Percentiles rank a stretch among this genome's conserved stretches.
Conservation (phyloP, 2,113 vertebrate genomes). For the Eidolon helvum region DNA sequence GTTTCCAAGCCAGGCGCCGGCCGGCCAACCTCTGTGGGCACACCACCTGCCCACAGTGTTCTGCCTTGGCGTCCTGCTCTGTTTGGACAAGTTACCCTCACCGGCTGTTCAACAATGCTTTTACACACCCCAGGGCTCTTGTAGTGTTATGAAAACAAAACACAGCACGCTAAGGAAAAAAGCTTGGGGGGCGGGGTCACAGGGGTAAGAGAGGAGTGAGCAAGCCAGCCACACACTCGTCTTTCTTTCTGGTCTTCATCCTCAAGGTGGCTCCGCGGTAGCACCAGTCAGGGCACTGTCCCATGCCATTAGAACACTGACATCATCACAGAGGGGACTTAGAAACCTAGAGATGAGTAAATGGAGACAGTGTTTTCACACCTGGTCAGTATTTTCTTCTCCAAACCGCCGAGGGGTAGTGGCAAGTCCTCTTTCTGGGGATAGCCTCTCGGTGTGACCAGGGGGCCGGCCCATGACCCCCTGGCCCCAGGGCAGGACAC, state of each 20-base stretch:
- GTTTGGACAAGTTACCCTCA: conserved; percentile 74
- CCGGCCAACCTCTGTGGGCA: conserved; percentile 52
- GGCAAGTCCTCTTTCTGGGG: background rate
- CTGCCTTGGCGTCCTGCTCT: conserved; percentile 61
- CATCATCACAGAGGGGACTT: background rate
- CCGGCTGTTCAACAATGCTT: conserved; percentile 59
- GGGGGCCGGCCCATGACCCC: no score
- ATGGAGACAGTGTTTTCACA: background rate
- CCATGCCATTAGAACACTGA: background rate
- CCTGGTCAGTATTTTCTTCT: background rate
- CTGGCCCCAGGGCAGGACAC: background rate
- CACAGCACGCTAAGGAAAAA: conserved; percentile 37
- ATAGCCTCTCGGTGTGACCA: background rate
- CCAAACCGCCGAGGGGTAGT: no score
- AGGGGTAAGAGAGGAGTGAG: background rate
- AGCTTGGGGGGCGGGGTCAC: no score
- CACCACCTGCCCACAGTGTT: conserved; percentile 66
- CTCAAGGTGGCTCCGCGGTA: background rate
- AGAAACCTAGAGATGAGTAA: background rate
- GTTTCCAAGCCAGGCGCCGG: conserved; percentile 28
- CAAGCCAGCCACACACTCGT: background rate
- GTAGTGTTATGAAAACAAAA: conserved; percentile 73
- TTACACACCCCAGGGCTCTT: conserved; percentile 73
- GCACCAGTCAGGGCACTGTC: background rate
- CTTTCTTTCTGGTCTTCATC: conserved; percentile 12